Conservation (phyloP, 2,113 vertebrate species). For the Heterochromis multidens region DNA sequence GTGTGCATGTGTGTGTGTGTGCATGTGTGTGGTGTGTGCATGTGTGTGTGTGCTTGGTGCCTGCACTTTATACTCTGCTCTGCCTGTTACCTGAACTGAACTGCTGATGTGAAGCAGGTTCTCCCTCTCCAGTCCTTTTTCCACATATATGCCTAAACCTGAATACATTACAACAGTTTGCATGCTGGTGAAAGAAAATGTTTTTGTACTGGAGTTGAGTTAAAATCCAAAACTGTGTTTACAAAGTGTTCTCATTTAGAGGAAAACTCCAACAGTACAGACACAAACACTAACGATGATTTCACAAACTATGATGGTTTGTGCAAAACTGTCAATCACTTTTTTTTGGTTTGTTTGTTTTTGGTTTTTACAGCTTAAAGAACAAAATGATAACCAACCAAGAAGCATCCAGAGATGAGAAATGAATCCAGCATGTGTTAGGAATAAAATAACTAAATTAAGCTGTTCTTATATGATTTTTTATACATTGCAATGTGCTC, state of each 20-base stretch:
- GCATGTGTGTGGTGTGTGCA: fast-evolving
- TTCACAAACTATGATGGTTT: neutral
- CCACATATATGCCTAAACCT: neutral
- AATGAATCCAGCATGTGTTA: neutral
- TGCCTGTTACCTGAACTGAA: neutral
- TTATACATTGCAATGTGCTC: too few species aligned
- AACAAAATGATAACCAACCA: neutral
- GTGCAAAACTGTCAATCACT: neutral
- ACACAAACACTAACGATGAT: neutral
- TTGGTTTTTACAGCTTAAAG: neutral
- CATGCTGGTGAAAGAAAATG: neutral
- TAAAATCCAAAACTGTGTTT: neutral
- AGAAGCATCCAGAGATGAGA: neutral
- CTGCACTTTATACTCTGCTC: neutral
- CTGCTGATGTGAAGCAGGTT: neutral
- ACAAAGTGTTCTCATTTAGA: neutral
- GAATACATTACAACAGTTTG: neutral
- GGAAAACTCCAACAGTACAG: neutral
- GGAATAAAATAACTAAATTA: too few species aligned
- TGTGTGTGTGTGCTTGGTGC: neutral
- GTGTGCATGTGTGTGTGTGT: neutral
- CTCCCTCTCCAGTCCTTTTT: neutral
- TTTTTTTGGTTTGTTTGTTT: neutral
- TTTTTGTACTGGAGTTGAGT: neutral
- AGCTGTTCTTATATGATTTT: too few species aligned